phyloP scores from a whole-genome alignment of 2,888 invertebrate genomes.

The Chromoteleia sp. region DNA sequence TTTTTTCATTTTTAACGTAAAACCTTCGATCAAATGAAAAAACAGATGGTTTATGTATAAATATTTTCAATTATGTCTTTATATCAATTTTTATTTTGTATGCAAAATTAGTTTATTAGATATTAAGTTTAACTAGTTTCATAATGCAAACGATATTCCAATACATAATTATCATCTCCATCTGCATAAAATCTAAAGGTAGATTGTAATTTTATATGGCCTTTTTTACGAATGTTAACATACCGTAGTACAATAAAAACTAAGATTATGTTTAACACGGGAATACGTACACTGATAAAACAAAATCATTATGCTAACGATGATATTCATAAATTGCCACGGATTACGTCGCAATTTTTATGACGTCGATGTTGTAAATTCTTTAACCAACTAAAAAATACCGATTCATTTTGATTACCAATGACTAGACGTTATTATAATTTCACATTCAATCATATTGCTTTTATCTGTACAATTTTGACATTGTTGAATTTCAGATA shows the following conservation, averaged over 20 bases:
- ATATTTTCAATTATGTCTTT: too few species aligned
- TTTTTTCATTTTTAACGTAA: too few species aligned
- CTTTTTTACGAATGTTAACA: too few species aligned
- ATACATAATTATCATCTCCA: too few species aligned
- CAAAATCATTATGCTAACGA: slow-evolving; percentile 12
- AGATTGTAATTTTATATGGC: too few species aligned
- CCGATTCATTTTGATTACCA: slow-evolving; percentile 13
- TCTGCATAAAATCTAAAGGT: too few species aligned
- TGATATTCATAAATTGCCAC: slow-evolving; percentile 17
- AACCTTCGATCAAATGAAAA: too few species aligned
- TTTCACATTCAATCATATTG: neutral
- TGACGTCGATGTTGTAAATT: slow-evolving; percentile 11
- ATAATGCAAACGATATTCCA: too few species aligned
- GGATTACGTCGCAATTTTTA: slow-evolving; percentile 18
- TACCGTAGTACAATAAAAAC: neutral
- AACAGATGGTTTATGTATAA: too few species aligned
- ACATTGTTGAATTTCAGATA: slow-evolving; percentile 10
- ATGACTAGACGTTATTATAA: slow-evolving; percentile 8
- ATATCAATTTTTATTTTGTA: too few species aligned
- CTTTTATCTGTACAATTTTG: slow-evolving; percentile 17
- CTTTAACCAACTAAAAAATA: slow-evolving; percentile 3
- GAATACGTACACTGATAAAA: neutral
- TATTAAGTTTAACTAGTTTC: too few species aligned
- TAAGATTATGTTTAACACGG: neutral
- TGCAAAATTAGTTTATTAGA: too few species aligned